A percentile compares a stretch with the other conserved stretches of the same genome.
phyloP scores from a whole-genome alignment of 2,113 vertebrate genomes.

The Lophochroa leadbeateri region DNA sequence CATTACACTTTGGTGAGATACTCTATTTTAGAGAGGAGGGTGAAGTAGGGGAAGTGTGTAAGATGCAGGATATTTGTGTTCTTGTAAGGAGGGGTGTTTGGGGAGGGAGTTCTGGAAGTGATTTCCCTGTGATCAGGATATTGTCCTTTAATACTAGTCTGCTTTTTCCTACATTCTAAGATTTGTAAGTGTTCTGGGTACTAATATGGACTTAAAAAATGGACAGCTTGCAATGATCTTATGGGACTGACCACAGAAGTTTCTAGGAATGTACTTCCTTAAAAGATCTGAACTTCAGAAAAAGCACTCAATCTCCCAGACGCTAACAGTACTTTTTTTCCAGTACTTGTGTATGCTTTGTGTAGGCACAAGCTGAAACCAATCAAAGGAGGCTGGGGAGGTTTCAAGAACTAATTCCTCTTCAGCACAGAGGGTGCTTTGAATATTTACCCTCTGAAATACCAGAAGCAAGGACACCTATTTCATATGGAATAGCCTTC shows the following conservation, averaged over 20 bases:
- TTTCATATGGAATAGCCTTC: not conserved
- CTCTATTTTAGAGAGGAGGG: not conserved
- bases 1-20: not conserved
- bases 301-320: not conserved
- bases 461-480: not conserved
- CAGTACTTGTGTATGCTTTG: not conserved
- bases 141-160: not conserved
- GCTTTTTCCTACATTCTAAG: not conserved
- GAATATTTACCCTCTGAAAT: not conserved
- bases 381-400: not conserved
- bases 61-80: not conserved
- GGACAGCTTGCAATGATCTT: not conserved
- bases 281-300: not conserved
- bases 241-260: not conserved
- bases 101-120: not conserved
- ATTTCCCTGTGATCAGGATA: not conserved
- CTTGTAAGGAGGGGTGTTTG: not conserved
- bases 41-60: not conserved
- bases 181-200: not conserved
- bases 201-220: not conserved
- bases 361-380: not conserved
- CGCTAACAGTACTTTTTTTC: not conserved
- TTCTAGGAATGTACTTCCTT: not conserved
- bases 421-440: not conserved
- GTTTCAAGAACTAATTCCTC: not conserved